Evolutionary conservation across 2,113 vertebrate genomes (phyloP).

Genomic region (Noturus placidus): DNA sequence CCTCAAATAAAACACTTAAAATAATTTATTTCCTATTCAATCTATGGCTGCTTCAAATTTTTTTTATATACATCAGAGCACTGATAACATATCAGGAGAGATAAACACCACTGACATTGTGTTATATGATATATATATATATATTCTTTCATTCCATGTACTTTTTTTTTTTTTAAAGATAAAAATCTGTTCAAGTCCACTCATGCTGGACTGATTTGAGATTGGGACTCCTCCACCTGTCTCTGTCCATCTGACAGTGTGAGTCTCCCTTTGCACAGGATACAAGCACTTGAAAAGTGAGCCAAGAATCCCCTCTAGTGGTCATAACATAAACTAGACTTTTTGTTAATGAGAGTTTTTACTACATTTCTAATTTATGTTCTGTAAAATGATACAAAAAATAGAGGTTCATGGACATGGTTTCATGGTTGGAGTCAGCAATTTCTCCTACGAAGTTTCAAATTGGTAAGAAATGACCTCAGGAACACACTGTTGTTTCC

Average conservation of each 20-base stretch:
- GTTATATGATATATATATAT: not conserved
- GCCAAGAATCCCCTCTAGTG: not conserved
- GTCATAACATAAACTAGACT: not conserved
- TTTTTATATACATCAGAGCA: not conserved
- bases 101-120: not conserved
- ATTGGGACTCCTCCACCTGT: constrained; percentile 69
- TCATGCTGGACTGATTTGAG: not conserved
- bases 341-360: not conserved
- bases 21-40: not conserved
- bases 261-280: constrained; percentile 64
- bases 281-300: not conserved
- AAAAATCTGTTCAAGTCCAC: not conserved
- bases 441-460: not conserved
- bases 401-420: not conserved
- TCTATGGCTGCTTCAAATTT: not conserved
- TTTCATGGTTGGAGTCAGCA: not conserved
- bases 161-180: not conserved
- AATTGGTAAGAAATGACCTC: too few species aligned
- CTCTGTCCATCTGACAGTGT: constrained; percentile 68
- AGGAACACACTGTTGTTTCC: not conserved
- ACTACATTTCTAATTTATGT: not conserved
- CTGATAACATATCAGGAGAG: not conserved
- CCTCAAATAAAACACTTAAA: not conserved
- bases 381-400: not conserved
- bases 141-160: not conserved